Evolutionary conservation across 2,888 invertebrate species (phyloP).

Genomic region (Ennomos erosarius): DNA sequence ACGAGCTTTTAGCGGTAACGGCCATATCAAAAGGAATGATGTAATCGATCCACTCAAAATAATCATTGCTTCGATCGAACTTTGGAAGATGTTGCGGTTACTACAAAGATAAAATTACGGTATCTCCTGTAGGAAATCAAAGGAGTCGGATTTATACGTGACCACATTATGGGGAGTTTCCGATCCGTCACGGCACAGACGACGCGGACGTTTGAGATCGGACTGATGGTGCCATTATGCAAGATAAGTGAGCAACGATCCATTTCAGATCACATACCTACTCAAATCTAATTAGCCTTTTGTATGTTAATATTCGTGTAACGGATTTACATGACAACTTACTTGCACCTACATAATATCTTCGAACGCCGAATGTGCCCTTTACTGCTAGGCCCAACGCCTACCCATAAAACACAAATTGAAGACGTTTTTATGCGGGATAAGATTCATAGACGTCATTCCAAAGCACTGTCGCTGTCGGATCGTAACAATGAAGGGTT

Average conservation of each 20-base stretch:
- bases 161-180: slow-evolving; percentile 61
- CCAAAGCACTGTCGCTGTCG: slow-evolving; percentile 14
- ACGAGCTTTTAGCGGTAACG: slow-evolving; percentile 20
- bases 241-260: slow-evolving; percentile 6
- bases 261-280: not conserved
- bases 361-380: slow-evolving; percentile 1
- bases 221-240: slow-evolving; percentile 34
- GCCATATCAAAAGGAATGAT: slow-evolving; percentile 29
- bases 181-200: slow-evolving; percentile 67
- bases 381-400: slow-evolving; percentile 21
- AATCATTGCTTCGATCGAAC: slow-evolving; percentile 20
- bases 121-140: slow-evolving; percentile 34
- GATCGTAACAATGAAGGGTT: slow-evolving; percentile 36
- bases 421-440: slow-evolving; percentile 40
- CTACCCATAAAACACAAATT: slow-evolving; percentile 37
- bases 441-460: slow-evolving; percentile 42
- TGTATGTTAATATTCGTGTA: not conserved
- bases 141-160: slow-evolving; percentile 58
- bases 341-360: slow-evolving; percentile 6
- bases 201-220: slow-evolving; percentile 46
- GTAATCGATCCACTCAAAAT: slow-evolving; percentile 31
- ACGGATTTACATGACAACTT: slow-evolving; percentile 3
- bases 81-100: slow-evolving; percentile 30
- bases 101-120: slow-evolving; percentile 38
- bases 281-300: not conserved